Conservation (phyloP, 2,888 invertebrate genomes). For the Drosophila eohydei region DNA sequence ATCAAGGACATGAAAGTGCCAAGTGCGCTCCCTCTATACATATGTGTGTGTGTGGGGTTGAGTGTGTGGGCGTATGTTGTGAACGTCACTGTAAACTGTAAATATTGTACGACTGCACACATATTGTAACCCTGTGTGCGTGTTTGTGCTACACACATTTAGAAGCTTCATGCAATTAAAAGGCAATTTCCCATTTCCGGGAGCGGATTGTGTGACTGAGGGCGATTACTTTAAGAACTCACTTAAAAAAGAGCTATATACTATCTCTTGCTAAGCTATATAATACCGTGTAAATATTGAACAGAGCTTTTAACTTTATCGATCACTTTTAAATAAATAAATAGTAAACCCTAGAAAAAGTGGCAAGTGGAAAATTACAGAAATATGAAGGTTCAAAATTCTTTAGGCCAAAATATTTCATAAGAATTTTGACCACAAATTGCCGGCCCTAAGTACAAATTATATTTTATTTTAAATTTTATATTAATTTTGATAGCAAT, state of each 20-base stretch:
- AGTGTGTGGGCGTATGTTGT: conserved; percentile 18
- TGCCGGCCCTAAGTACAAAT: too few relatives aligned
- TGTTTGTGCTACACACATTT: conserved; percentile 20
- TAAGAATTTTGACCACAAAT: too few relatives aligned
- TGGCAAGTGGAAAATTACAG: too few relatives aligned
- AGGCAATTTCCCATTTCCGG: conserved; percentile 64
- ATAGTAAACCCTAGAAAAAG: too few relatives aligned
- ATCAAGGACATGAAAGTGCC: conserved; percentile 58
- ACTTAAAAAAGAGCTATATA: background rate
- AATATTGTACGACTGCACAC: conserved; percentile 52
- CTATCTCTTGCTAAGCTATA: background rate
- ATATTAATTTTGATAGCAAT: too few relatives aligned
- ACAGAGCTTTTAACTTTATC: too few relatives aligned
- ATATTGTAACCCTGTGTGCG: background rate
- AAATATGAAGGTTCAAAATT: too few relatives aligned
- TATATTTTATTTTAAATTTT: too few relatives aligned
- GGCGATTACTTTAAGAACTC: conserved; percentile 51
- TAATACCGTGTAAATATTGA: conserved; percentile 13
- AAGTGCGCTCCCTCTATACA: conserved; percentile 10
- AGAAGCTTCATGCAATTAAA: conserved; percentile 68
- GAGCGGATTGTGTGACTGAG: conserved; percentile 45
- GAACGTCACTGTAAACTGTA: conserved; percentile 46
- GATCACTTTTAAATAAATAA: too few relatives aligned
- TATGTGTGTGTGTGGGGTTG: conserved; percentile 5
- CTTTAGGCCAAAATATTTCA: too few relatives aligned